A percentile compares a stretch with the other conserved stretches of the same genome.
Evolutionary conservation across 2,888 invertebrate species (phyloP).

Genomic region (Acheta domesticus): DNA sequence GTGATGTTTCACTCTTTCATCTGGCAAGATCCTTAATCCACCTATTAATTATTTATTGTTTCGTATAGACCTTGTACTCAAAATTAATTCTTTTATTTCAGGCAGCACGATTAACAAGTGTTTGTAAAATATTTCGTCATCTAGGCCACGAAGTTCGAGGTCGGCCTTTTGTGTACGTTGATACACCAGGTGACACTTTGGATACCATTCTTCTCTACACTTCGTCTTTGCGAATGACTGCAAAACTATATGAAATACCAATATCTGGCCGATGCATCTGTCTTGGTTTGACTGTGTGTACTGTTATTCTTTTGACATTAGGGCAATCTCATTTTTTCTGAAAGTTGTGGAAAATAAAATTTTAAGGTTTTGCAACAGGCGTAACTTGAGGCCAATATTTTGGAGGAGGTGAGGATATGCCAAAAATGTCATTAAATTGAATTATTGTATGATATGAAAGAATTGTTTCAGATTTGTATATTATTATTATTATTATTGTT

Average conservation of each 20-base stretch:
- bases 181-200: slow-evolving; percentile 70
- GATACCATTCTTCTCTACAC: slow-evolving; percentile 73
- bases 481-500: too few species aligned
- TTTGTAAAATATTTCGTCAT: slow-evolving; percentile 66
- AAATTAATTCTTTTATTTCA: slow-evolving; percentile 43
- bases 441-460: too few species aligned
- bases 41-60: too few species aligned
- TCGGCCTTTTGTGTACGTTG: slow-evolving; percentile 76
- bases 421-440: too few species aligned
- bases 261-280: slow-evolving; percentile 52
- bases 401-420: too few species aligned
- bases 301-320: slow-evolving; percentile 24
- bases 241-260: slow-evolving; percentile 69
- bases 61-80: not conserved
- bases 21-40: too few species aligned
- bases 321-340: slow-evolving; percentile 25
- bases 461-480: too few species aligned
- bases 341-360: not conserved
- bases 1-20: too few species aligned
- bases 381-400: too few species aligned
- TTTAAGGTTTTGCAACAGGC: too few species aligned
- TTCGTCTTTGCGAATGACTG: slow-evolving; percentile 69
- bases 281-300: not conserved
- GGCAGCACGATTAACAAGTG: slow-evolving; percentile 71
- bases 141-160: slow-evolving; percentile 76